These are phyloP conservation scores for Ferdinandea cuprea DNA, from an alignment of 2,888 invertebrate species.

Conservation along the genomic window DNA sequence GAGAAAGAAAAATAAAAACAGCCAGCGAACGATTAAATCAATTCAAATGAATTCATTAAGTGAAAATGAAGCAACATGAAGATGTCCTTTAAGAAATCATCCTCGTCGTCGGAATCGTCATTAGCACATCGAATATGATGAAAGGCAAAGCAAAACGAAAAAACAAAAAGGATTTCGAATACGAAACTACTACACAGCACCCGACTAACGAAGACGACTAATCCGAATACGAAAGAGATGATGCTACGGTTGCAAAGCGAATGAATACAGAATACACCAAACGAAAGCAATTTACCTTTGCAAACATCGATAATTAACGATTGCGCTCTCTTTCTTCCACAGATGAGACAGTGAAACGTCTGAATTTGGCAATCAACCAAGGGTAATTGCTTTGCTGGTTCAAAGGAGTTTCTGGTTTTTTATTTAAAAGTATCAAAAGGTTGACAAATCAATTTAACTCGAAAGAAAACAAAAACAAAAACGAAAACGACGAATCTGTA, in stretches of 20 bases:
- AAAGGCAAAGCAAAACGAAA: not conserved
- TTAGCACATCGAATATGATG: slow-evolving; percentile 37
- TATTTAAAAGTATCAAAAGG: slow-evolving; percentile 1
- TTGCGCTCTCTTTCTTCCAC: no score
- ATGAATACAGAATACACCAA: not conserved
- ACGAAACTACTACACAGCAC: not conserved
- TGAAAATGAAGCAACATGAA: slow-evolving; percentile 55
- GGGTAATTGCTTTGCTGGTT: slow-evolving; percentile 42
- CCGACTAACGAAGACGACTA: not conserved
- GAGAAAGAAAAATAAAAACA: no score
- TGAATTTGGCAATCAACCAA: slow-evolving; percentile 45
- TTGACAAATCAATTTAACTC: slow-evolving; percentile 8
- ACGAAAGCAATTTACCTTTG: slow-evolving; percentile 49
- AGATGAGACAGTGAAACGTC: slow-evolving; percentile 6
- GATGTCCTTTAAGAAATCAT: slow-evolving; percentile 35
- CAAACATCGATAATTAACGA: slow-evolving; percentile 55
- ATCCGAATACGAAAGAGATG: not conserved
- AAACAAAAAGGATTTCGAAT: not conserved
- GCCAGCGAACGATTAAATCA: slow-evolving; percentile 71
- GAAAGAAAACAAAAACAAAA: not conserved
- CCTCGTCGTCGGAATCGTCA: slow-evolving; percentile 32
- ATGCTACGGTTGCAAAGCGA: not conserved
- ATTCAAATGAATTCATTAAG: slow-evolving; percentile 72
- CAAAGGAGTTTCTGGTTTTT: slow-evolving; percentile 4
- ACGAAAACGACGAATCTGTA: not conserved